Evolutionary conservation across 2,888 invertebrate genomes (phyloP).

Genomic region (Deilephila elpenor): DNA sequence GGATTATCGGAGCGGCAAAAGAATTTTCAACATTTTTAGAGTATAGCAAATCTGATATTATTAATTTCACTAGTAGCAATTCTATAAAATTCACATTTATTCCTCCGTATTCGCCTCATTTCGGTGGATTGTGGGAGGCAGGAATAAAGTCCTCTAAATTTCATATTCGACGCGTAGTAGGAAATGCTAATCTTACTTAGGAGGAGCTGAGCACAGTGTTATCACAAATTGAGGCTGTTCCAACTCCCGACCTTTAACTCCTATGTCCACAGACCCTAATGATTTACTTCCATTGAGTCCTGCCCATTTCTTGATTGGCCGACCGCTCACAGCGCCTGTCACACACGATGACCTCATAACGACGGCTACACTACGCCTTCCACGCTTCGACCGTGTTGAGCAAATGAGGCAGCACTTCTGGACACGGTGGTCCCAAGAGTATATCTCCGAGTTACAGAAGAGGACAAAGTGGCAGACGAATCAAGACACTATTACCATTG

Average conservation of each 20-base stretch:
- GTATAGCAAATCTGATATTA: neutral
- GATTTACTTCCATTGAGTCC: slow-evolving; percentile 35
- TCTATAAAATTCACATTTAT: neutral
- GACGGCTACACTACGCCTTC: slow-evolving; percentile 3
- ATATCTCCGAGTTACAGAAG: slow-evolving; percentile 30
- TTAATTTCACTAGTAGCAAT: neutral
- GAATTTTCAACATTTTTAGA: slow-evolving; percentile 30
- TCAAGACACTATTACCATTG: neutral
- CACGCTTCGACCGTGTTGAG: slow-evolving; percentile 31
- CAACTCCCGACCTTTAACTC: neutral
- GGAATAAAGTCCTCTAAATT: slow-evolving; percentile 36
- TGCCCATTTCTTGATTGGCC: slow-evolving; percentile 38
- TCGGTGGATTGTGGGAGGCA: slow-evolving; percentile 36
- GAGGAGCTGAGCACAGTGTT: slow-evolving; percentile 33
- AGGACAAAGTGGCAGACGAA: slow-evolving; percentile 19
- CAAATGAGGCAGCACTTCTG: slow-evolving; percentile 34
- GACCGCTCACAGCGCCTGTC: slow-evolving; percentile 12
- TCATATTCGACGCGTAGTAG: slow-evolving; percentile 35
- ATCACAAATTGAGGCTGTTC: slow-evolving; percentile 3
- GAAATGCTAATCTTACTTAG: slow-evolving; percentile 37
- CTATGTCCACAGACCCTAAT: slow-evolving; percentile 1
- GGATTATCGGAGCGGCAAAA: slow-evolving; percentile 42
- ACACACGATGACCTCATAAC: neutral
- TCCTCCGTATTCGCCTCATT: slow-evolving; percentile 38
- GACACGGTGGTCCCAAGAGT: slow-evolving; percentile 31